phyloP scores from a whole-genome alignment of 2,113 vertebrate species.

The Copsychus sechellarum region DNA sequence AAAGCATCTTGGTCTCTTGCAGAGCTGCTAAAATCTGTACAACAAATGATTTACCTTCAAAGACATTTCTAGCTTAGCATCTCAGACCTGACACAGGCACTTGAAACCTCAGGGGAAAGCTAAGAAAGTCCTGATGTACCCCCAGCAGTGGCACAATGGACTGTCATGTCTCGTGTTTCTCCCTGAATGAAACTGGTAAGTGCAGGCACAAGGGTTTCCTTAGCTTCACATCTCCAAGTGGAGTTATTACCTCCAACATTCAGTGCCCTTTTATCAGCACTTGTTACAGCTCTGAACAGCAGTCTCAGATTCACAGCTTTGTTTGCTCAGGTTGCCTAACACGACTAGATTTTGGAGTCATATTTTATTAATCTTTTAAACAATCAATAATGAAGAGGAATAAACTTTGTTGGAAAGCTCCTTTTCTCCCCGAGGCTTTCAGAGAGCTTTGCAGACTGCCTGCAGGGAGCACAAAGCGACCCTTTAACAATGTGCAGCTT shows the following conservation, averaged over 20 bases:
- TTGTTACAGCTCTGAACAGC: background rate
- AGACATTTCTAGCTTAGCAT: background rate
- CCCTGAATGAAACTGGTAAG: background rate
- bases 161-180: background rate
- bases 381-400: conserved; percentile 20
- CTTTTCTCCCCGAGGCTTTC: background rate
- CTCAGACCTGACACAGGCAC: background rate
- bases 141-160: background rate
- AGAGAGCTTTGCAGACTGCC: background rate
- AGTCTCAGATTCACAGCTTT: background rate
- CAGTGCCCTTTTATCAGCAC: background rate
- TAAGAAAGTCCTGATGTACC: background rate
- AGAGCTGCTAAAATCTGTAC: background rate
- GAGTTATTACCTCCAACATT: background rate
- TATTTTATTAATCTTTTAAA: conserved; percentile 34
- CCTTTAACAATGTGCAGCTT: background rate
- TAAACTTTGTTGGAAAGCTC: background rate
- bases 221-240: background rate
- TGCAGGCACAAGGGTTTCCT: background rate
- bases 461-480: background rate
- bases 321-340: background rate
- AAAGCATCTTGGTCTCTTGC: background rate
- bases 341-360: background rate
- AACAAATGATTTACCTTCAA: background rate
- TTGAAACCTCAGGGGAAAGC: background rate